phyloP scores from a whole-genome alignment of 2,888 invertebrate genomes.

The Philaethria dido region DNA sequence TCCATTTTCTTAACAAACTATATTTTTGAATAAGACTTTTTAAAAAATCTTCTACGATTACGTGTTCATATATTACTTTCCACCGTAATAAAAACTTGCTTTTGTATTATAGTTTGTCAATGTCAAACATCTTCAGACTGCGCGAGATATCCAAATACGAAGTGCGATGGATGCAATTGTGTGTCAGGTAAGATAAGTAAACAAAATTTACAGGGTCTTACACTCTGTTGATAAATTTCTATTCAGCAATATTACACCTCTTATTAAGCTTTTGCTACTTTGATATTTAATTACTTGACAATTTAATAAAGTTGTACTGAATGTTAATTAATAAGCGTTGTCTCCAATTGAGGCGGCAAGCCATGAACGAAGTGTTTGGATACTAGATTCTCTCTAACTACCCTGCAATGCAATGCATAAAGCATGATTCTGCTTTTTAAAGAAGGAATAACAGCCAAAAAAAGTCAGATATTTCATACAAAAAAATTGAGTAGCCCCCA shows the following conservation, averaged over 20 bases:
- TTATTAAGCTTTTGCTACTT: too few relatives aligned
- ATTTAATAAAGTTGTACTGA: background rate
- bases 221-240: too few relatives aligned
- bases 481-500: too few relatives aligned
- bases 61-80: too few relatives aligned
- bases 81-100: background rate
- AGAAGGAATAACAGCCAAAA: too few relatives aligned
- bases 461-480: too few relatives aligned
- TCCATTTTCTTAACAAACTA: background rate
- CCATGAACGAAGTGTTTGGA: too few relatives aligned
- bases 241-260: too few relatives aligned
- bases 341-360: too few relatives aligned
- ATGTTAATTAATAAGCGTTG: background rate
- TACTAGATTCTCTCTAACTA: too few relatives aligned
- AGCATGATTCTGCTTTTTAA: too few relatives aligned
- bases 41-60: background rate
- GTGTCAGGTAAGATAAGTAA: conserved; percentile 79
- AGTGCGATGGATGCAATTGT: conserved; percentile 89
- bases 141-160: conserved; percentile 77
- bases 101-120: conserved; percentile 84
- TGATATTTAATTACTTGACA: background rate
- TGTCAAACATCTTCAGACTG: conserved; percentile 89
- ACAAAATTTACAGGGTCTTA: background rate
- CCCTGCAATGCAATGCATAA: too few relatives aligned
- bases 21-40: background rate